A percentile compares a stretch with the other conserved stretches of the same genome.
Evolutionary conservation across 2,113 vertebrate species (phyloP).

Genomic region (Microcebus griseorufus): DNA sequence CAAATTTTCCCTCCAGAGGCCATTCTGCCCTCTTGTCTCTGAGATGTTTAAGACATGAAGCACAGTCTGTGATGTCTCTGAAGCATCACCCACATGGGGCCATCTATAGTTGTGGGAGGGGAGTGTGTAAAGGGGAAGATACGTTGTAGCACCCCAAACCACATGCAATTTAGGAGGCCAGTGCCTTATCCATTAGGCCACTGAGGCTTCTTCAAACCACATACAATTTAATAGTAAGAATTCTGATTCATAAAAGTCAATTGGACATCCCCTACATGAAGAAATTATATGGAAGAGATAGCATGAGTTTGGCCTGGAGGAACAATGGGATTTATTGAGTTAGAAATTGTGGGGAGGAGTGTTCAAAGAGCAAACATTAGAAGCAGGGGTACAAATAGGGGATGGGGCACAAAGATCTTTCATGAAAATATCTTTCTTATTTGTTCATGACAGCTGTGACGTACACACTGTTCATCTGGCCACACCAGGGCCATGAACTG

Average conservation of each 20-base stretch:
- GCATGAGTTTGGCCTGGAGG: not conserved
- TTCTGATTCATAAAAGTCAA: not conserved
- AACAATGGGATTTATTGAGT: not conserved
- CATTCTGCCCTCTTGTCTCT: not conserved
- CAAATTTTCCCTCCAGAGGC: not conserved
- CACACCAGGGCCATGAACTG: rapidly evolving
- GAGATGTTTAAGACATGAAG: not conserved
- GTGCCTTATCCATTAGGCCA: conserved; percentile 88
- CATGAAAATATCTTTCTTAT: not conserved
- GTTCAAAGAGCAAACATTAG: not conserved
- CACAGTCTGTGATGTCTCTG: not conserved
- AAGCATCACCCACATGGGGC: not conserved
- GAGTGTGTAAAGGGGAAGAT: not conserved
- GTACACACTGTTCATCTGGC: not conserved
- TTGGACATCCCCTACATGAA: not conserved
- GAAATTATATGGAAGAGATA: not conserved
- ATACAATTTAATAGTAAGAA: not conserved
- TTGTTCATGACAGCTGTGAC: not conserved
- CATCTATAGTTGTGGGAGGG: not conserved
- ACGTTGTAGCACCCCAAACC: not conserved
- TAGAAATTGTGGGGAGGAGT: not conserved
- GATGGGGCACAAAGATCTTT: not conserved
- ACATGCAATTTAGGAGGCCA: conserved; percentile 78
- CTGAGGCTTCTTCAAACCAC: conserved; percentile 55
- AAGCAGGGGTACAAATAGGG: not conserved